A percentile compares a stretch with the other conserved stretches of the same genome.
Evolutionary conservation across 2,113 vertebrate genomes (phyloP).

Genomic region (Hyla sarda): DNA sequence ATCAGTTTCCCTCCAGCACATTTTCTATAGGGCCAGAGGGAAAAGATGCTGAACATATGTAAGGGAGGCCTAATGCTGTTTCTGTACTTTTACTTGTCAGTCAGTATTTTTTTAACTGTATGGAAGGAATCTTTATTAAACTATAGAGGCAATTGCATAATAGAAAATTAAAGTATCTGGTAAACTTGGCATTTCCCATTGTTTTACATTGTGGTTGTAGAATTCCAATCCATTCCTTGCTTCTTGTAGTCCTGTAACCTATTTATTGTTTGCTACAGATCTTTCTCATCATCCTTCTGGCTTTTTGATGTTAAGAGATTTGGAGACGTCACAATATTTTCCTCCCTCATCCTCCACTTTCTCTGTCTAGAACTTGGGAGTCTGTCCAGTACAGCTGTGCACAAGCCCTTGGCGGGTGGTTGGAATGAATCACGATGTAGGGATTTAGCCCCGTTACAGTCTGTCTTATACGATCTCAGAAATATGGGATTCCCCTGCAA

Average conservation of each 20-base stretch:
- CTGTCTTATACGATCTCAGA: background rate
- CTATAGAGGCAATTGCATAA: no score
- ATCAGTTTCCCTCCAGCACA: no score
- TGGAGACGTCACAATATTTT: background rate
- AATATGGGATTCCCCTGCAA: slow-evolving; percentile 12
- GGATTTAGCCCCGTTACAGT: slow-evolving; percentile 2
- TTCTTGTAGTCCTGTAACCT: background rate
- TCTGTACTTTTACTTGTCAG: no score
- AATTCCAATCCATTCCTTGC: background rate
- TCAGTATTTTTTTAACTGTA: no score
- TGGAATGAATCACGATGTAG: slow-evolving; percentile 3
- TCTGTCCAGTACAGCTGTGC: slow-evolving; percentile 20
- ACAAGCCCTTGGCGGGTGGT: slow-evolving; percentile 8
- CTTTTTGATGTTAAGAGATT: slow-evolving; percentile 1
- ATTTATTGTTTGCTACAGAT: background rate
- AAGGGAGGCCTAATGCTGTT: no score
- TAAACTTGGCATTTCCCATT: background rate
- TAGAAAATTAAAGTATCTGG: no score
- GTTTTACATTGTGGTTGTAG: background rate
- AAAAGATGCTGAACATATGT: no score
- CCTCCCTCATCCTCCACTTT: background rate
- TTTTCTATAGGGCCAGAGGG: no score
- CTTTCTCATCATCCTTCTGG: background rate
- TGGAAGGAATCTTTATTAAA: no score
- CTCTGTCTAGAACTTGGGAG: slow-evolving; percentile 20